These are phyloP conservation scores for Oxyruncus cristatus DNA, from an alignment of 2,113 vertebrate species.

Conservation along the genomic window DNA sequence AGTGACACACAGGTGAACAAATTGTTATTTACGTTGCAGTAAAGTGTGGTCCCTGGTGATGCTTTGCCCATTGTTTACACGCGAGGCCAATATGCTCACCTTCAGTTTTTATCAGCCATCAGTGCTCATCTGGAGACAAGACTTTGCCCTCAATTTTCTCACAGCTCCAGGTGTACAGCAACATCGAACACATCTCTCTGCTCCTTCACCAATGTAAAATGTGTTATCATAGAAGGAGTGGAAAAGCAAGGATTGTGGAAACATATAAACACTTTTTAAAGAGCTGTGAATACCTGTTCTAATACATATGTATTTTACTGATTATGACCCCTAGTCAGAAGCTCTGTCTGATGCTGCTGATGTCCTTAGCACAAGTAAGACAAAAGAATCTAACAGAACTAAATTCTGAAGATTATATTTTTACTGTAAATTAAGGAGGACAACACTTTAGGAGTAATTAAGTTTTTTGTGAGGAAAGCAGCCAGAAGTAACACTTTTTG, in stretches of 20 bases:
- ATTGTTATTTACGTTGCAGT: not conserved
- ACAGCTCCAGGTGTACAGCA: not conserved
- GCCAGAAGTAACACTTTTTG: not conserved
- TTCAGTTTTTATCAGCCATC: not conserved
- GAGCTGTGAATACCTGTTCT: not conserved
- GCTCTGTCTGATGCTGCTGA: not conserved
- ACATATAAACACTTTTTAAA: not conserved
- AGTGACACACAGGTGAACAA: not conserved
- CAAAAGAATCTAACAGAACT: not conserved
- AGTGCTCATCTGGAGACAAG: not conserved
- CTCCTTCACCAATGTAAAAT: not conserved
- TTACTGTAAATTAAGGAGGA: not conserved
- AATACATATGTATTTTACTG: not conserved
- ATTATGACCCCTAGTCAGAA: not conserved
- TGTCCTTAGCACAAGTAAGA: not conserved
- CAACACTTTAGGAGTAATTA: not conserved
- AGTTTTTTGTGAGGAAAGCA: not conserved
- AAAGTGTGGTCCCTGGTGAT: not conserved
- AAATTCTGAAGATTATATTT: not conserved
- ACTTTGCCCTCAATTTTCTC: not conserved
- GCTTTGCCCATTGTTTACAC: not conserved
- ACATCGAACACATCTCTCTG: not conserved
- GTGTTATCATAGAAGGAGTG: not conserved
- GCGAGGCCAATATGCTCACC: not conserved
- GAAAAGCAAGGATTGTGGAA: not conserved